Conservation (phyloP, 2,888 invertebrate species). For the Polyommatus icarus region DNA sequence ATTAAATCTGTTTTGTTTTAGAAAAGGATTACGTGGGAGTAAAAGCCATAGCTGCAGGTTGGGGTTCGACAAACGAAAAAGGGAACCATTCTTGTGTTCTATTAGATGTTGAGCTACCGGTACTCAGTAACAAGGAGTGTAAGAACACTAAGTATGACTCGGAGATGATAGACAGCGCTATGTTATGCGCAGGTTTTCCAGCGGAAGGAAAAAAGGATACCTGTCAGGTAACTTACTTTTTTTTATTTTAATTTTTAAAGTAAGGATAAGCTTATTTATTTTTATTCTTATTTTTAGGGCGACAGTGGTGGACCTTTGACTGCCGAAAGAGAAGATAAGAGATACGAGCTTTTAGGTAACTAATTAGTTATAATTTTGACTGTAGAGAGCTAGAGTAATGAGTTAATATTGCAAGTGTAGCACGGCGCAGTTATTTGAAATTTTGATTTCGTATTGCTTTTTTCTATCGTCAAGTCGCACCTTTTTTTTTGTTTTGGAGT, state of each 20-base stretch:
- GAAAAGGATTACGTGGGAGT: conserved; percentile 79
- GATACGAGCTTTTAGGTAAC: conserved; percentile 88
- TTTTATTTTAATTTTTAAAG: background rate
- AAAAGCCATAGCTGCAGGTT: conserved; percentile 89
- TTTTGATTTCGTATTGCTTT: too few species aligned
- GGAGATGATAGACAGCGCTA: conserved; percentile 91
- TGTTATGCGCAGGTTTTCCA: conserved; percentile 92
- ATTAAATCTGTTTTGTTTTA: conserved; percentile 43
- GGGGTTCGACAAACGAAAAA: conserved; percentile 92
- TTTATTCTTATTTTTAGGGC: conserved; percentile 73
- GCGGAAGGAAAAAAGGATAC: conserved; percentile 87
- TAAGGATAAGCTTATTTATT: background rate
- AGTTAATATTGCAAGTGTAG: too few species aligned
- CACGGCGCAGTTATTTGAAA: too few species aligned
- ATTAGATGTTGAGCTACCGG: conserved; percentile 88
- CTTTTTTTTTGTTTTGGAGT: too few species aligned
- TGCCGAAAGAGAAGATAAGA: conserved; percentile 82
- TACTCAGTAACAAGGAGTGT: conserved; percentile 85
- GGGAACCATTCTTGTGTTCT: conserved; percentile 90
- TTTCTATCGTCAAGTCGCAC: too few species aligned
- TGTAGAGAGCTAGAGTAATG: too few species aligned
- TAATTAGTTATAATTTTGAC: background rate
- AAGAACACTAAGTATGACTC: conserved; percentile 87
- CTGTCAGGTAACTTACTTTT: conserved; percentile 83
- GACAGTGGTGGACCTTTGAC: conserved; percentile 90